Evolutionary conservation across 1,140 invertebrate genomes (phyloP).

Genomic region (Metaphire vulgaris): DNA sequence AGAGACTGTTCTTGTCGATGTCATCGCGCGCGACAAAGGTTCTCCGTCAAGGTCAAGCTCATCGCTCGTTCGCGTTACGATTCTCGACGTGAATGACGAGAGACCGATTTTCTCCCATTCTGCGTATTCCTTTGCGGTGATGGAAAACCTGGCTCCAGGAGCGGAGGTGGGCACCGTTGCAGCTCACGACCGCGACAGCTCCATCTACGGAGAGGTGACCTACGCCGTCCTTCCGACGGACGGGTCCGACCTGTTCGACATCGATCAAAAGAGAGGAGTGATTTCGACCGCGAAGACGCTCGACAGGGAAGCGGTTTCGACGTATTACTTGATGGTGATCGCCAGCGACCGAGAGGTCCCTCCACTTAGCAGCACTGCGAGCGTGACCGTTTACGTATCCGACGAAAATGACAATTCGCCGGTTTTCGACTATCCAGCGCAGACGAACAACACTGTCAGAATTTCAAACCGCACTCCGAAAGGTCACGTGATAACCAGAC

Average conservation of each 20-base stretch:
- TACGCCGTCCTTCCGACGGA: conserved; percentile 11
- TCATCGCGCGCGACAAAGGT: conserved; percentile 21
- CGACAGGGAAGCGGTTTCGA: conserved; percentile 18
- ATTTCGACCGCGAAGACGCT: conserved; percentile 21
- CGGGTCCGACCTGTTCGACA: conserved; percentile 16
- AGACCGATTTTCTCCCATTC: conserved; percentile 22
- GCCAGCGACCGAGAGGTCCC: conserved; percentile 8
- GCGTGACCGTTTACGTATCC: conserved; percentile 60
- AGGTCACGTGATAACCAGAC: conserved; percentile 9
- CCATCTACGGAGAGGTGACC: conserved; percentile 14
- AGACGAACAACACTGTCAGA: conserved; percentile 19
- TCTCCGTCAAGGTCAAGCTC: conserved; percentile 21
- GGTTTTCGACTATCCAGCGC: conserved; percentile 32
- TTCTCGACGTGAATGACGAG: conserved; percentile 27
- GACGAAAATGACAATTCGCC: conserved; percentile 68
- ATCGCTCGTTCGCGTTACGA: neutral
- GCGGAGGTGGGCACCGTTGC: conserved; percentile 16
- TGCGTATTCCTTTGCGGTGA: conserved; percentile 20
- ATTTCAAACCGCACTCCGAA: conserved; percentile 15
- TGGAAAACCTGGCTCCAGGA: conserved; percentile 19
- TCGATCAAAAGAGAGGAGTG: conserved; percentile 20
- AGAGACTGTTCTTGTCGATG: conserved; percentile 16
- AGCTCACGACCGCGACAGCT: conserved; percentile 19
- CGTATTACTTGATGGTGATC: conserved; percentile 20
- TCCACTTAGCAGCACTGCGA: conserved; percentile 52